phyloP scores from a whole-genome alignment of 2,113 vertebrate genomes.

The Pseudorectes ferrugineus region DNA sequence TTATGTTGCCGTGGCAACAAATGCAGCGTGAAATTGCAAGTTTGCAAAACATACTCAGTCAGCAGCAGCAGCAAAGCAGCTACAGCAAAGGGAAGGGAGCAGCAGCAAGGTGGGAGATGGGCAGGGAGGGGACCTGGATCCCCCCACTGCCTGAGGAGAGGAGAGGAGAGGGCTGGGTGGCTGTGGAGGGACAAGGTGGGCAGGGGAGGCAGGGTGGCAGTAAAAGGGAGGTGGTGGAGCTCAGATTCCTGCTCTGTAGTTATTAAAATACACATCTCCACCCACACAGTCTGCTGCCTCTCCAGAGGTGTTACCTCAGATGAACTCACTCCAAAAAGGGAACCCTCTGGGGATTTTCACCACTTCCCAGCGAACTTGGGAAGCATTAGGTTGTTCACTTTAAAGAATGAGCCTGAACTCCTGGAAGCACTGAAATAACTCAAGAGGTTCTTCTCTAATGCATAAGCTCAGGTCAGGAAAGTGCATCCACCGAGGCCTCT shows the following conservation, averaged over 20 bases:
- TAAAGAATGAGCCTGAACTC: conserved; percentile 5
- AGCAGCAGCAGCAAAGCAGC: background rate
- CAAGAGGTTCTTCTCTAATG: background rate
- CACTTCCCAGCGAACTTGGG: background rate
- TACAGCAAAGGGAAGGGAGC: background rate
- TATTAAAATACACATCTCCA: background rate
- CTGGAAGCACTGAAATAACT: conserved; percentile 29
- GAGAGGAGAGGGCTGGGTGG: background rate
- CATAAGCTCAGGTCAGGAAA: conserved; percentile 31
- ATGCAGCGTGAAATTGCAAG: conserved; percentile 49
- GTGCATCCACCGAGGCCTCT: background rate
- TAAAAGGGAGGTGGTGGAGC: background rate
- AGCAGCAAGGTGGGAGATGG: background rate
- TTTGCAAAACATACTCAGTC: conserved; percentile 15
- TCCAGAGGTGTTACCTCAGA: background rate
- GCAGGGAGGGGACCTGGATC: background rate
- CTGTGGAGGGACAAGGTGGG: background rate
- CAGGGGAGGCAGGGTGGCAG: background rate
- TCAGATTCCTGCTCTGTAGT: background rate
- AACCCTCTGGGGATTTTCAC: background rate
- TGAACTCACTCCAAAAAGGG: background rate
- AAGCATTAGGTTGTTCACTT: background rate
- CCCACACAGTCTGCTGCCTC: background rate
- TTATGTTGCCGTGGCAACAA: conserved; percentile 27
- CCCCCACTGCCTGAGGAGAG: background rate